These are phyloP conservation scores for Oreochromis spilurus DNA, from an alignment of 2,113 vertebrate genomes.

Conservation along the genomic window DNA sequence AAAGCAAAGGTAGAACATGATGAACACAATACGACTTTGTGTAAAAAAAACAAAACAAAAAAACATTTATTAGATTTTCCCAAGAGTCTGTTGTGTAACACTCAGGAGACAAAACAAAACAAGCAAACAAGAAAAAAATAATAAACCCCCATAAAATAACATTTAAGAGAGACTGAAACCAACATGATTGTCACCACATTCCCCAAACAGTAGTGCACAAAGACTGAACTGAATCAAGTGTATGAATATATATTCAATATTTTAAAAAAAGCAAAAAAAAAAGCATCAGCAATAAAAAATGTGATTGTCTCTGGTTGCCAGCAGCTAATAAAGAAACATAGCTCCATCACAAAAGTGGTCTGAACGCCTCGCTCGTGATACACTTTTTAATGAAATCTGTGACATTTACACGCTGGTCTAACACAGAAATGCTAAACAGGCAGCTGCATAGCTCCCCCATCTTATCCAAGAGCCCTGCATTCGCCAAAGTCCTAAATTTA, in stretches of 20 bases:
- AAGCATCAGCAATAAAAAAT: not conserved
- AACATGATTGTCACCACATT: constrained; percentile 43
- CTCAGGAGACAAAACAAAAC: not conserved
- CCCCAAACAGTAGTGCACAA: not conserved
- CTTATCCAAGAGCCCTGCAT: not conserved
- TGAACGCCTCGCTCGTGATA: not conserved
- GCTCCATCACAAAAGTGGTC: not conserved
- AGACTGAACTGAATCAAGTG: not conserved
- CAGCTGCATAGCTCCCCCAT: not conserved
- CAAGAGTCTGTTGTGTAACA: constrained; percentile 6
- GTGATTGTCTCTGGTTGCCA: constrained; percentile 30
- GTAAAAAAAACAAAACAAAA: not conserved
- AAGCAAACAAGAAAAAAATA: not conserved
- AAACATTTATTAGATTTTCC: constrained; percentile 34
- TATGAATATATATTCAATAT: not conserved
- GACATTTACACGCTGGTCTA: not conserved
- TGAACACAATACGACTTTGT: not conserved
- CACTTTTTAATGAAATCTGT: not conserved
- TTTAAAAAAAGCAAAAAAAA: constrained; percentile 14
- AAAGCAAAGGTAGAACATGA: not conserved
- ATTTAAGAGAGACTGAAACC: not conserved
- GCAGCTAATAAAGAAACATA: not conserved
- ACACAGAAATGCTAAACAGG: not conserved
- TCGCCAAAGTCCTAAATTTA: rapidly evolving
- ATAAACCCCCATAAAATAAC: not conserved